Conservation (phyloP, 1,140 invertebrate genomes). For the Mya arenaria region DNA sequence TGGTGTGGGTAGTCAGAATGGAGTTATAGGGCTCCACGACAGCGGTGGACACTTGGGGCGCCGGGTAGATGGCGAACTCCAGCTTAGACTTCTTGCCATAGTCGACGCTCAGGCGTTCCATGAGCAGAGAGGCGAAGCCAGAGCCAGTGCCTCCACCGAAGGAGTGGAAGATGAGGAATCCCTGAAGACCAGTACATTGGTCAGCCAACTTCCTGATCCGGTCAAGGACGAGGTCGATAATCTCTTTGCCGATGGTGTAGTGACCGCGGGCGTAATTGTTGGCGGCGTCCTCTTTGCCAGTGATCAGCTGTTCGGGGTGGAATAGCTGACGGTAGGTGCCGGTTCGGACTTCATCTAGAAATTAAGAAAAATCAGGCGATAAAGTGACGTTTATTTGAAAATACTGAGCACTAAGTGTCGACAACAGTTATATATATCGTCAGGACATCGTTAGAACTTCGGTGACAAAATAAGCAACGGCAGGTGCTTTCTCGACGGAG, state of each 20-base stretch:
- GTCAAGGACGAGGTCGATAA: constrained; percentile 64
- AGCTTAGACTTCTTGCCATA: constrained; percentile 95
- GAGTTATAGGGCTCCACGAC: too few relatives aligned
- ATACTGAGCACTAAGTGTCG: too few relatives aligned
- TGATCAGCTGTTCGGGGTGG: constrained; percentile 59
- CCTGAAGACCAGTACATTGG: constrained; percentile 67
- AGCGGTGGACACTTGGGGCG: too few relatives aligned
- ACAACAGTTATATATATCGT: too few relatives aligned
- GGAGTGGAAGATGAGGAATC: constrained; percentile 70
- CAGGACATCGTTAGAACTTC: too few relatives aligned
- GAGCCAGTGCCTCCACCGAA: constrained; percentile 83
- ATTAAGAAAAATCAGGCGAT: too few relatives aligned
- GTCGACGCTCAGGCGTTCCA: constrained; percentile 93
- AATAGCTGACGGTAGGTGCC: too few relatives aligned
- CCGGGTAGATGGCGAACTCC: constrained; percentile 76
- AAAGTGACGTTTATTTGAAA: too few relatives aligned
- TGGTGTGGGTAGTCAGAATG: too few relatives aligned
- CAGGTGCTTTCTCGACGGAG: too few relatives aligned
- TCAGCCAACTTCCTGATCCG: constrained; percentile 57
- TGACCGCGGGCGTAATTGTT: constrained; percentile 71
- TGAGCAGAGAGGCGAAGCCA: constrained; percentile 91
- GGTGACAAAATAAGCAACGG: too few relatives aligned
- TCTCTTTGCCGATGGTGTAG: constrained; percentile 80
- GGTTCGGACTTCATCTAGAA: too few relatives aligned
- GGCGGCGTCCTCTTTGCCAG: constrained; percentile 87